Evolutionary conservation across 2,797 vertebrate species (phyloP).

Genomic region (Champsocephalus esox): DNA sequence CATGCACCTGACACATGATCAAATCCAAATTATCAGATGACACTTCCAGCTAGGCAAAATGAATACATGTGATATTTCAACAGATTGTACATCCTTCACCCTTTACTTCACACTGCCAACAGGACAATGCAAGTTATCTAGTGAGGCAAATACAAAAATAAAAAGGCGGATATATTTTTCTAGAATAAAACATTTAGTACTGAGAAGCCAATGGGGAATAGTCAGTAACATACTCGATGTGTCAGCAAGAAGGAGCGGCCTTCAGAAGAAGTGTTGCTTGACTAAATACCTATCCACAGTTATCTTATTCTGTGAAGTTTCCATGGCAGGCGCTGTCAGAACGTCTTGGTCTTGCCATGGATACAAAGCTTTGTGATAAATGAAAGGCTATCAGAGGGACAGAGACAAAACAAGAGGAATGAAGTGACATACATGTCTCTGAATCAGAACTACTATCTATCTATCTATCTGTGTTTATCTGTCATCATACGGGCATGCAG

Average conservation of each 20-base stretch:
- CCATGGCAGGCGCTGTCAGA: constrained; percentile 66
- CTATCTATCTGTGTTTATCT: background rate
- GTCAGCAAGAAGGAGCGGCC: constrained; percentile 46
- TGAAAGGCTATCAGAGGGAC: constrained; percentile 49
- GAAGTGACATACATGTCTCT: constrained; percentile 23
- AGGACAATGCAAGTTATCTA: constrained; percentile 1
- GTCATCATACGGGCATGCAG: constrained; percentile 20
- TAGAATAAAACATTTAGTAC: constrained; percentile 32
- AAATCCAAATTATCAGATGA: constrained; percentile 39
- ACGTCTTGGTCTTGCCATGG: constrained; percentile 32
- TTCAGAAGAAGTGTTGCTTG: constrained; percentile 52
- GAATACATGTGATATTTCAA: constrained; percentile 32
- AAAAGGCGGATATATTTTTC: constrained; percentile 19
- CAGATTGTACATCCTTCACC: background rate
- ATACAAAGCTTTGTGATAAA: constrained; percentile 52
- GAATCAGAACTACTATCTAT: constrained; percentile 2
- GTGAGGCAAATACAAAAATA: constrained; percentile 18
- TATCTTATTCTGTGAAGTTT: constrained; percentile 58
- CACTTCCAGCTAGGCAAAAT: constrained; percentile 3
- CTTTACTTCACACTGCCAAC: constrained; percentile 3
- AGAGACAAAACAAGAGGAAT: constrained; percentile 18
- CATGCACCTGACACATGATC: constrained; percentile 47
- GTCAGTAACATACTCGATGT: constrained; percentile 41
- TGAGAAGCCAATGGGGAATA: constrained; percentile 34
- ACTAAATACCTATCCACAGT: constrained; percentile 70